phyloP scores from a whole-genome alignment of 1,140 invertebrate species.

The Vanessa atalanta region DNA sequence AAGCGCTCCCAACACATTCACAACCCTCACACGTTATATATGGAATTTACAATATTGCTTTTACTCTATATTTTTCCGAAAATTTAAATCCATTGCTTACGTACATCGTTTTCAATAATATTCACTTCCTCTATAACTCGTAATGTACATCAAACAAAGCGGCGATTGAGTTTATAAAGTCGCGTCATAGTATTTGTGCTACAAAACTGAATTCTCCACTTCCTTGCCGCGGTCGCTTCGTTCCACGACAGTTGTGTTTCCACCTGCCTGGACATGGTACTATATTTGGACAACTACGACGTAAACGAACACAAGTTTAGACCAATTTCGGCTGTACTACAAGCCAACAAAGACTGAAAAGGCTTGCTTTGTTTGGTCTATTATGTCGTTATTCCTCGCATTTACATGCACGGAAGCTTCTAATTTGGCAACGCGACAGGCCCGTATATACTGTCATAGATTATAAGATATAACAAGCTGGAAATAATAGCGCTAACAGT shows the following conservation, averaged over 20 bases:
- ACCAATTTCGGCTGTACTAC: slow-evolving; percentile 10
- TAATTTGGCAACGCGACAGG: slow-evolving; percentile 40
- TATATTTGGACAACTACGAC: slow-evolving; percentile 23
- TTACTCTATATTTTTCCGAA: neutral
- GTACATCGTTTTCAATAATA: neutral
- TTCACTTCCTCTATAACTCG: neutral
- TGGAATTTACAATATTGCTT: neutral
- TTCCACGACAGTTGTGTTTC: slow-evolving; percentile 29
- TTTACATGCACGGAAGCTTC: slow-evolving; percentile 13
- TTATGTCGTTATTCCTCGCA: neutral
- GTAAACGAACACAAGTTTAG: slow-evolving; percentile 3
- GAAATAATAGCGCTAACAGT: slow-evolving; percentile 2
- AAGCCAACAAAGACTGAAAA: neutral
- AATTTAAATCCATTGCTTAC: neutral
- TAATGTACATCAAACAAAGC: neutral
- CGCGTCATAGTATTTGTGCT: neutral
- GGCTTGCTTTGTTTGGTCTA: neutral
- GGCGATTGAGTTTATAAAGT: neutral
- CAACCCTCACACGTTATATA: slow-evolving; percentile 5
- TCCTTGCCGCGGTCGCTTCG: slow-evolving; percentile 18
- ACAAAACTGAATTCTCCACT: slow-evolving; percentile 17
- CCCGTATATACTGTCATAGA: slow-evolving; percentile 37
- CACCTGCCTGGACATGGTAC: slow-evolving; percentile 34
- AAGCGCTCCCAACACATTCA: slow-evolving; percentile 7
- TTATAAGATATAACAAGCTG: slow-evolving; percentile 23